These are phyloP conservation scores for Plumapathes pennacea DNA, from an alignment of 92 coral and sea anemone species.

Conservation along the genomic window DNA sequence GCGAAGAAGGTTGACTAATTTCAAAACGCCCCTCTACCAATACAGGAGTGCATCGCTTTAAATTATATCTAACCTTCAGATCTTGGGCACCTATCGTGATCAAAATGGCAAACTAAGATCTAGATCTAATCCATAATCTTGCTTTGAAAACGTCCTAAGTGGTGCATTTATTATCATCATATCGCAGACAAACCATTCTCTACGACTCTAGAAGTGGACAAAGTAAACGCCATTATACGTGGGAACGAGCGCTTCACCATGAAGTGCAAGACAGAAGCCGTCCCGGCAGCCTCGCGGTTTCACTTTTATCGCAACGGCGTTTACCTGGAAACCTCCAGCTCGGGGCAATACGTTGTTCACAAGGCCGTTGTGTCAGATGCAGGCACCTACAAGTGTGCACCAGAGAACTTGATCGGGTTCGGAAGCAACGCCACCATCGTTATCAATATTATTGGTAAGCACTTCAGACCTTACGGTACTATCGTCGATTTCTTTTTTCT, in stretches of 20 bases:
- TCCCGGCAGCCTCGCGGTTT: constrained; percentile 63
- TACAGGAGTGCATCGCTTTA: too few relatives aligned
- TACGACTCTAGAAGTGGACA: constrained; percentile 41
- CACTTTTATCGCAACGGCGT: constrained; percentile 46
- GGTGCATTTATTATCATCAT: neutral
- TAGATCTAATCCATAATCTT: too few relatives aligned
- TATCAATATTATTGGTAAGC: constrained; percentile 60
- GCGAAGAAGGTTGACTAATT: too few relatives aligned
- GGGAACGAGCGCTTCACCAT: constrained; percentile 63
- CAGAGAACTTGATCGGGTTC: constrained; percentile 51
- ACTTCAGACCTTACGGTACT: too few relatives aligned
- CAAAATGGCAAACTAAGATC: too few relatives aligned
- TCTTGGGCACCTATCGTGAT: too few relatives aligned
- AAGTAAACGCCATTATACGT: constrained; percentile 36
- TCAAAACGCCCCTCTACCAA: too few relatives aligned
- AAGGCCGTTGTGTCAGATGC: constrained; percentile 52
- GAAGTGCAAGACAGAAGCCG: constrained; percentile 59
- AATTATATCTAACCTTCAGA: too few relatives aligned
- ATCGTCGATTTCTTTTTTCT: too few relatives aligned
- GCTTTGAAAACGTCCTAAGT: too few relatives aligned
- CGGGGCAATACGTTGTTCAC: constrained; percentile 39
- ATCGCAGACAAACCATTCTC: constrained; percentile 62
- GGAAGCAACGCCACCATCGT: constrained; percentile 36
- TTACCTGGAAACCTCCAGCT: constrained; percentile 22
- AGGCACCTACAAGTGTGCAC: constrained; percentile 54